Evolutionary conservation across 2,888 invertebrate genomes (phyloP), one percentile per base, ranked within the genome.

Genomic region (Ophion obscuratus): DNA sequence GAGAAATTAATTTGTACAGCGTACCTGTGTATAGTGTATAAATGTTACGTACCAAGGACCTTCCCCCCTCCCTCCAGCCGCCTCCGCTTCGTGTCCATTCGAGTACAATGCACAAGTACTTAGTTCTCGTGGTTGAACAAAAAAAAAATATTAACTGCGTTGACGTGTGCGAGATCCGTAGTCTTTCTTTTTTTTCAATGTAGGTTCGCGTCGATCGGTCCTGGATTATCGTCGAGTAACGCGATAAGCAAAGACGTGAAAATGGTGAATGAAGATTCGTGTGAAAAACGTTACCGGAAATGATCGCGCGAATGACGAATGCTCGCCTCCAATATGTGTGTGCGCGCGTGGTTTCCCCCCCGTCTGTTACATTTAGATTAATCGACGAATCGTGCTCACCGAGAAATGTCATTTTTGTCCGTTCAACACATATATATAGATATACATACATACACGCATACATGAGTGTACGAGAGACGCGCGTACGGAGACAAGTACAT

Each of bases 1-100:
- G 74, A 59, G 61, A 76, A 80, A 85, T 83, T 83, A 73, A 81
- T 81, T 83, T 83, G 81, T 86, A 85, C 84, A 85, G 84, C 70
- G 84, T 85, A 83, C 86, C 86, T 86, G 86, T 86, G 83, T 86
- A 83, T 86, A 86, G 83, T 86, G 83, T 83, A 83, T 83, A 83
- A 83, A 86, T 83, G 86, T 81, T 80, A 83, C 83, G 31, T 10
- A 47, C 11, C 10, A 47, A 40, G 71, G 36, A 44, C 67, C 76
- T 68, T 79, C 31, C 31, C 31, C 4, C 6, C 61, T 61, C 47
- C 31, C 6, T 62, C 62, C 6, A 73, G 20, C 9, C 78, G 47
- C 64, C 61, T 78, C 57, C 20, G 17, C 40, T 67, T 57, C 31
- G 75, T 75, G 61, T 79, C 36, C 31, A 27, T 9, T 68, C 11